A percentile compares a stretch with the other conserved stretches of the same genome.
Evolutionary conservation across 2,797 vertebrate species (phyloP).

Genomic region (Tympanoctomys barrerae): DNA sequence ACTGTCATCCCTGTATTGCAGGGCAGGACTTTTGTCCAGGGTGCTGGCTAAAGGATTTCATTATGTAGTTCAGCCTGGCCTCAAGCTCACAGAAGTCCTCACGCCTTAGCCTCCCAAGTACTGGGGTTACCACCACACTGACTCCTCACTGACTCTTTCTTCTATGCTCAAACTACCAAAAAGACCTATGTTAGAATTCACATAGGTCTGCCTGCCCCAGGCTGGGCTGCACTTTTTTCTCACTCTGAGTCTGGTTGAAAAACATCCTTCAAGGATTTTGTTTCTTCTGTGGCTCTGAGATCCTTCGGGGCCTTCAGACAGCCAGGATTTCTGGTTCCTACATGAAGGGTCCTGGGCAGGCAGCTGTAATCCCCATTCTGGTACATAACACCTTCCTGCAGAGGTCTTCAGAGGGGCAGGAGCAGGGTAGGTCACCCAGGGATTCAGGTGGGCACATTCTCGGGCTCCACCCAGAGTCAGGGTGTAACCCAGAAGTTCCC

Average conservation of each 20-base stretch:
- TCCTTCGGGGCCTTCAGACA: neutral
- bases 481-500: neutral
- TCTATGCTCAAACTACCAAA: too few species aligned
- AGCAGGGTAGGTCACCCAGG: neutral
- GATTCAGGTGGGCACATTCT: neutral
- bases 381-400: accelerated
- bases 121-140: too few species aligned
- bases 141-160: too few species aligned
- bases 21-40: neutral
- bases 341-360: neutral
- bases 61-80: too few species aligned
- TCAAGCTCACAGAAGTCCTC: too few species aligned
- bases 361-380: neutral
- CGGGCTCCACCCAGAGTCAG: neutral
- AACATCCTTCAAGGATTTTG: neutral
- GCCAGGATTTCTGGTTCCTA: neutral
- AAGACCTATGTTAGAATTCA: neutral
- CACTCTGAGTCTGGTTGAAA: neutral
- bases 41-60: neutral
- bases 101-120: too few species aligned
- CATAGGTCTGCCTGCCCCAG: neutral
- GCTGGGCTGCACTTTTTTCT: neutral
- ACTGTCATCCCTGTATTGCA: too few species aligned
- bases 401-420: too few species aligned
- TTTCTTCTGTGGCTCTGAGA: neutral